phyloP scores from a whole-genome alignment of 92 coral and sea anemone species.

The Palythoa grandiflora region DNA sequence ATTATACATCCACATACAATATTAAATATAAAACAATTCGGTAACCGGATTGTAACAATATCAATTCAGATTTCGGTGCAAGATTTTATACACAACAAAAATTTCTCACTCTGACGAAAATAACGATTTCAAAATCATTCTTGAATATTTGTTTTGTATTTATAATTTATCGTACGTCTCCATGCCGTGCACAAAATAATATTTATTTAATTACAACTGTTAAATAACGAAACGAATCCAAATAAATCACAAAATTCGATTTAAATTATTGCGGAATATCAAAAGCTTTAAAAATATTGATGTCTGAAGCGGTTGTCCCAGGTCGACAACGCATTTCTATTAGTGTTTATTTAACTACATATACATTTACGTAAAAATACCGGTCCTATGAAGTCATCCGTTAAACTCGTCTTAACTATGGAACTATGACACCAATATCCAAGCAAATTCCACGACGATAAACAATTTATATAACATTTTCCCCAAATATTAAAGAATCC shows the following conservation, averaged over 20 bases:
- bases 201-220: background rate
- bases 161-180: too few species aligned
- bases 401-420: background rate
- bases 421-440: background rate
- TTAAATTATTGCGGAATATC: background rate
- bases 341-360: background rate
- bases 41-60: too few species aligned
- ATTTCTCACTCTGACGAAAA: too few species aligned
- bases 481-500: background rate
- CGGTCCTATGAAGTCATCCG: background rate
- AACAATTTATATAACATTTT: background rate
- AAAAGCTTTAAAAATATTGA: background rate
- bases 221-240: background rate
- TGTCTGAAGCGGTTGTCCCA: too few species aligned
- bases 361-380: background rate
- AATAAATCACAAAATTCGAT: background rate
- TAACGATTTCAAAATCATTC: too few species aligned
- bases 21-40: too few species aligned
- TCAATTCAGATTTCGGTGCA: too few species aligned
- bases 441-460: background rate
- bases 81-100: too few species aligned
- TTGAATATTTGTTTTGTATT: too few species aligned
- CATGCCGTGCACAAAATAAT: too few species aligned
- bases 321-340: too few species aligned
- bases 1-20: too few species aligned